Evolutionary conservation across 2,113 vertebrate genomes (phyloP).

Genomic region (Egretta garzetta): DNA sequence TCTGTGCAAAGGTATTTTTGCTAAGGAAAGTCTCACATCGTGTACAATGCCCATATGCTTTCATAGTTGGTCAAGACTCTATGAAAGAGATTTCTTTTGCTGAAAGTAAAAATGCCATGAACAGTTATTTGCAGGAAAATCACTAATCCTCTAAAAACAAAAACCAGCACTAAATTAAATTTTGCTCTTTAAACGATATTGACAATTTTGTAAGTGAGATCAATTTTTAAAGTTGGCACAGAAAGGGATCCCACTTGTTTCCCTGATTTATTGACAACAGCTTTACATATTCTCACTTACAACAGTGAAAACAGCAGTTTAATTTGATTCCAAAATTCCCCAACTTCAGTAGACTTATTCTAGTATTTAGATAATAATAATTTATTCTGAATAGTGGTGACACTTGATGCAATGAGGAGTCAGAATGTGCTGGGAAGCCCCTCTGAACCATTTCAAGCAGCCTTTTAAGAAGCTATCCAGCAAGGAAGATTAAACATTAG

Average conservation of each 20-base stretch:
- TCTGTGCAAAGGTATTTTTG: not conserved
- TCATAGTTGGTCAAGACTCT: not conserved
- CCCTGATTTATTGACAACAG: conserved; percentile 74
- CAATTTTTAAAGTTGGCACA: conserved; percentile 75
- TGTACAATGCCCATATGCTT: not conserved
- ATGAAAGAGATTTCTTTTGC: not conserved
- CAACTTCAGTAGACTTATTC: conserved; percentile 64
- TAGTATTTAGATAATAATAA: conserved; percentile 70
- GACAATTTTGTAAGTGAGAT: conserved; percentile 63
- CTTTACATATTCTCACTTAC: conserved; percentile 59
- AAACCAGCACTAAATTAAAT: conserved; percentile 48
- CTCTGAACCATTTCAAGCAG: conserved; percentile 62
- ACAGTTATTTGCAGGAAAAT: not conserved
- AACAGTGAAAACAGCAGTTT: conserved; percentile 75
- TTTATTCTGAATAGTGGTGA: conserved; percentile 72
- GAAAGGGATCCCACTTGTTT: conserved; percentile 61
- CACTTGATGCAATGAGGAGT: conserved; percentile 55
- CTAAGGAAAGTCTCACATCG: not conserved
- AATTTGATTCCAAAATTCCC: conserved; percentile 70
- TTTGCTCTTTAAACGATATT: conserved; percentile 64
- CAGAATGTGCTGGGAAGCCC: conserved; percentile 32
- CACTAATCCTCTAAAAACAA: conserved; percentile 3
- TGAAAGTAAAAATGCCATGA: not conserved
- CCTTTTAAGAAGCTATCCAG: conserved; percentile 74
- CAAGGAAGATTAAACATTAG: conserved; percentile 85